Percentiles rank a stretch among this genome's conserved stretches.
Evolutionary conservation across 2,888 invertebrate species (phyloP).

Genomic region (Noctua pronuba): DNA sequence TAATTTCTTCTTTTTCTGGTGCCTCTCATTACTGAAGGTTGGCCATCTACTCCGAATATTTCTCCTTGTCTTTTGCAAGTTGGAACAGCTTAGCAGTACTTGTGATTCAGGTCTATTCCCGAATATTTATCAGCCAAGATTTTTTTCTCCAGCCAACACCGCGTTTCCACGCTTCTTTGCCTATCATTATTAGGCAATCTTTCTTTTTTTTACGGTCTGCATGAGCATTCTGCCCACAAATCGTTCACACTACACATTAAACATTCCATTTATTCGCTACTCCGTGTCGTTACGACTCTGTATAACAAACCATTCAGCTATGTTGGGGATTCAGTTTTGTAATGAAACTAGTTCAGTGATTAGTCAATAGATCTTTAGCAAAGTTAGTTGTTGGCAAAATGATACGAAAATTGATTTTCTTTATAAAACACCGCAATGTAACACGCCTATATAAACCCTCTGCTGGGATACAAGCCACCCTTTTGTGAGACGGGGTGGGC

Average conservation of each 20-base stretch:
- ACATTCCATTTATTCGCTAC: slow-evolving; percentile 17
- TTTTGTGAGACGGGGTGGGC: background rate
- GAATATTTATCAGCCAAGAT: background rate
- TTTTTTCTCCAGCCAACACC: background rate
- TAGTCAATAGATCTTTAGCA: slow-evolving; percentile 30
- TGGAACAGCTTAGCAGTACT: background rate
- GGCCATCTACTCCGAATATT: background rate
- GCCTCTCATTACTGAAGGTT: background rate
- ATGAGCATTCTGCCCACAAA: background rate
- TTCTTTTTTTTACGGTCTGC: background rate
- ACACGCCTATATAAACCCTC: background rate
- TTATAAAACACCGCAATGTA: background rate
- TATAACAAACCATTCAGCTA: slow-evolving; percentile 30
- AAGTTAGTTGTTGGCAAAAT: background rate
- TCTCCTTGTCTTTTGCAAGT: background rate
- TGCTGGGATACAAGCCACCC: background rate
- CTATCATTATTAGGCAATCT: background rate
- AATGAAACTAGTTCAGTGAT: slow-evolving; percentile 50
- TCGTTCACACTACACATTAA: background rate
- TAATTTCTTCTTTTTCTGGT: background rate
- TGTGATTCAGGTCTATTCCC: background rate
- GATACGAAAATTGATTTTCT: background rate
- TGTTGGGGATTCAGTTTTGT: slow-evolving; percentile 48
- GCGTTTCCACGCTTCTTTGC: background rate
- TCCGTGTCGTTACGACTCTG: slow-evolving; percentile 13